Evolutionary conservation across 2,888 invertebrate genomes (phyloP).

Genomic region (Orchestes rusci): DNA sequence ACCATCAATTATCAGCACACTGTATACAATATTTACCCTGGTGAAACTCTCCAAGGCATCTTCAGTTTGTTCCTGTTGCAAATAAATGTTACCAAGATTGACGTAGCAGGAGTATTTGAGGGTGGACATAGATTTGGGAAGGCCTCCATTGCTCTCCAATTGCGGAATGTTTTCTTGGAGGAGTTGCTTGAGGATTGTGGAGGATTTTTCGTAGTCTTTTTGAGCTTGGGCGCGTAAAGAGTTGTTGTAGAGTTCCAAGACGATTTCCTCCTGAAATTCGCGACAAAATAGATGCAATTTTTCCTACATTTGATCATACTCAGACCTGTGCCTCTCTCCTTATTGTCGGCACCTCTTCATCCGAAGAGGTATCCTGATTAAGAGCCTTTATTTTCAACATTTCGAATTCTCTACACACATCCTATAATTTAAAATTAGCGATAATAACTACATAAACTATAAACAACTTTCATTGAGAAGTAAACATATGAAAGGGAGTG

Average conservation of each 20-base stretch:
- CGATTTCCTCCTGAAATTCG: constrained; percentile 64
- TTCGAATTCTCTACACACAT: too few relatives aligned
- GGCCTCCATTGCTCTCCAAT: constrained; percentile 47
- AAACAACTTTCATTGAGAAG: too few relatives aligned
- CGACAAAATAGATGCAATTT: background rate
- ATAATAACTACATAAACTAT: too few relatives aligned
- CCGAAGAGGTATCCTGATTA: constrained; percentile 49
- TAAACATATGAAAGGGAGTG: too few relatives aligned
- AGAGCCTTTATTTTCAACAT: constrained; percentile 51
- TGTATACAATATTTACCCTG: constrained; percentile 42
- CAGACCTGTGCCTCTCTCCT: constrained; percentile 54
- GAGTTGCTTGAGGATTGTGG: constrained; percentile 59
- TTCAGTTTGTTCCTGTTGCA: constrained; percentile 52
- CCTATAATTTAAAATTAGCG: too few relatives aligned
- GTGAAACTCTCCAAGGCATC: constrained; percentile 63
- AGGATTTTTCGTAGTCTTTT: constrained; percentile 59
- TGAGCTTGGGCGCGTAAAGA: constrained; percentile 64
- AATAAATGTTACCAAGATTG: constrained; percentile 68
- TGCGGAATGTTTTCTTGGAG: constrained; percentile 51
- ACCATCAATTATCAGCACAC: too few relatives aligned
- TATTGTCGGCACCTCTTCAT: constrained; percentile 49
- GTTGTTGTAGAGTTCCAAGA: constrained; percentile 69
- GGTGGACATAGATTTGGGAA: constrained; percentile 56
- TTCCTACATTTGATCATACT: background rate
- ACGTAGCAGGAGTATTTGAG: constrained; percentile 79